These are phyloP conservation scores for Drosophila aff. DNA, from an alignment of 1,140 invertebrate genomes.

Conservation along the genomic window DNA sequence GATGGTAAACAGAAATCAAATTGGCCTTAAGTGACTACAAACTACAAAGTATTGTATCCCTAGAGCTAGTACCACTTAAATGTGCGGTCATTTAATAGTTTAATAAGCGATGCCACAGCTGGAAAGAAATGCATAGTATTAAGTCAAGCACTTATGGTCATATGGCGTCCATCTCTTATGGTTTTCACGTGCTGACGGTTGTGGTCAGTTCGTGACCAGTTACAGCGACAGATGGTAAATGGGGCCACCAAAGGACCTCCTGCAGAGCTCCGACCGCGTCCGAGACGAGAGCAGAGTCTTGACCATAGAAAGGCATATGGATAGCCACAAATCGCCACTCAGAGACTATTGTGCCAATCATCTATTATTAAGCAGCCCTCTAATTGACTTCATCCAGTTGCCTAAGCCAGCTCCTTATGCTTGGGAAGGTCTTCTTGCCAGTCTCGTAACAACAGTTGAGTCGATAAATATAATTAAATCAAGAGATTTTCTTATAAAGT, in stretches of 20 bases:
- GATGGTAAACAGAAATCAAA: neutral
- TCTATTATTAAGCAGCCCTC: constrained; percentile 12
- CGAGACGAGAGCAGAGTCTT: neutral
- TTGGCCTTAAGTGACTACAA: neutral
- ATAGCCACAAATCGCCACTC: constrained; percentile 14
- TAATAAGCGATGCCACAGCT: neutral
- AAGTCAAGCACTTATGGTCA: constrained; percentile 3
- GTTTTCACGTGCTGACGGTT: constrained; percentile 27
- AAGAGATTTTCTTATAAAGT: neutral
- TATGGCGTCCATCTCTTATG: neutral
- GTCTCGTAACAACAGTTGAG: neutral
- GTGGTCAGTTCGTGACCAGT: constrained; percentile 8
- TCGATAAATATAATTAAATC: neutral
- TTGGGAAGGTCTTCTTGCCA: neutral
- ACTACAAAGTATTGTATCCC: neutral
- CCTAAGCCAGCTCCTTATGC: neutral
- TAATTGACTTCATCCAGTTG: constrained; percentile 7
- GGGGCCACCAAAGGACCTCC: constrained; percentile 26
- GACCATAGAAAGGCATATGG: constrained; percentile 15
- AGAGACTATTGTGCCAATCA: constrained; percentile 7
- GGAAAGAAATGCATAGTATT: neutral
- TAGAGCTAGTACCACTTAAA: neutral
- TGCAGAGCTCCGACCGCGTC: neutral
- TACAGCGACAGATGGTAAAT: constrained; percentile 46
- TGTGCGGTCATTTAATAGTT: neutral